Conservation (phyloP, 1,140 invertebrate genomes). For the Parasteatoda tepidariorum region DNA sequence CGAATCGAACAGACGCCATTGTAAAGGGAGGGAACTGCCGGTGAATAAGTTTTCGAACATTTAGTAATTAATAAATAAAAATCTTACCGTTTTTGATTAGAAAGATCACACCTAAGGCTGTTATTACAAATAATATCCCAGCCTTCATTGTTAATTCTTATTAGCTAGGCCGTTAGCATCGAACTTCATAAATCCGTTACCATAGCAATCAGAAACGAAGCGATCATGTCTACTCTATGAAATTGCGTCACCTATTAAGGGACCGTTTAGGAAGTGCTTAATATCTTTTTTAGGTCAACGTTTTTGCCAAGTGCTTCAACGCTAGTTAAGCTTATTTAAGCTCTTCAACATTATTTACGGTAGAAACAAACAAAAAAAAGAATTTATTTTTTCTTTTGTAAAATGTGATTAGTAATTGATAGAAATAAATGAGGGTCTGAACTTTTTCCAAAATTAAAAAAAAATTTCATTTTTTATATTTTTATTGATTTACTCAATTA, state of each 20-base stretch:
- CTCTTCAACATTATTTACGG: no score
- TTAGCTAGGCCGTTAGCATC: slow-evolving; percentile 16
- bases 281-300: neutral
- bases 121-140: neutral
- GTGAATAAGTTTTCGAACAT: slow-evolving; percentile 27
- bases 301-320: no score
- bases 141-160: neutral
- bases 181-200: neutral
- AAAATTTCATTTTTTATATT: no score
- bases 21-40: neutral
- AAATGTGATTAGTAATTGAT: no score
- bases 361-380: no score
- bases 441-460: no score
- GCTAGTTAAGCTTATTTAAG: no score
- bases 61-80: neutral
- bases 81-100: slow-evolving; percentile 8
- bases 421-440: no score
- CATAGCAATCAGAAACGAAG: slow-evolving; percentile 31
- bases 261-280: neutral
- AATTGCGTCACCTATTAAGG: slow-evolving; percentile 29
- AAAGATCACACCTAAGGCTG: slow-evolving; percentile 2
- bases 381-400: no score
- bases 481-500: no score
- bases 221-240: neutral
- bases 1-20: slow-evolving; percentile 30